phyloP scores from a whole-genome alignment of 2,888 invertebrate species.

The Seira musarum region DNA sequence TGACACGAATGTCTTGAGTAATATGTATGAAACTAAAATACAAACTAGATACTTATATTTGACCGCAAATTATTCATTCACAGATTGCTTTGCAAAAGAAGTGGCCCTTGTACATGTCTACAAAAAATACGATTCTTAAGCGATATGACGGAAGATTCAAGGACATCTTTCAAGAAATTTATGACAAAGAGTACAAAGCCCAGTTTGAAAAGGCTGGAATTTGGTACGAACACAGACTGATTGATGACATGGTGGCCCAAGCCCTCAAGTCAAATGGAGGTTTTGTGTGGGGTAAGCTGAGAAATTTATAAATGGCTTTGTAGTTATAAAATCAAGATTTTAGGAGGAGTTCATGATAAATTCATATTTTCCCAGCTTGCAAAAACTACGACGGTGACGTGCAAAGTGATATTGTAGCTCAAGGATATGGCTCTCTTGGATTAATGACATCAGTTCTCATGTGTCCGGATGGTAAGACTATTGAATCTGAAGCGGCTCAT shows the following conservation, averaged over 20 bases:
- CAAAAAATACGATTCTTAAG: slow-evolving; percentile 93
- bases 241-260: slow-evolving; percentile 95
- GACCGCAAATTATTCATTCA: slow-evolving; percentile 21
- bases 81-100: slow-evolving; percentile 85
- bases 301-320: too few species aligned
- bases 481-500: slow-evolving; percentile 93
- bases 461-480: slow-evolving; percentile 90
- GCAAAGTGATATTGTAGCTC: slow-evolving; percentile 90
- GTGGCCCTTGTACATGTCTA: slow-evolving; percentile 92
- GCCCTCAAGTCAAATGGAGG: slow-evolving; percentile 87
- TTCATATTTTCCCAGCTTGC: slow-evolving; percentile 80
- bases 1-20: too few species aligned
- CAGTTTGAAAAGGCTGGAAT: slow-evolving; percentile 84
- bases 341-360: too few species aligned
- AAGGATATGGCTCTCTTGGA: slow-evolving; percentile 84
- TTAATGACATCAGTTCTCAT: slow-evolving; percentile 83
- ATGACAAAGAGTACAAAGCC: slow-evolving; percentile 82
- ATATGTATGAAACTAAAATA: too few species aligned
- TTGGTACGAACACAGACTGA: slow-evolving; percentile 94
- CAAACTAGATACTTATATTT: background rate
- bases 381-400: slow-evolving; percentile 96
- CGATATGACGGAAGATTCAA: slow-evolving; percentile 92
- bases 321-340: too few species aligned
- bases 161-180: slow-evolving; percentile 93
- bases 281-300: slow-evolving; percentile 81